Evolutionary conservation across 2,888 invertebrate species (phyloP).

Genomic region (Blastobasis adustella): DNA sequence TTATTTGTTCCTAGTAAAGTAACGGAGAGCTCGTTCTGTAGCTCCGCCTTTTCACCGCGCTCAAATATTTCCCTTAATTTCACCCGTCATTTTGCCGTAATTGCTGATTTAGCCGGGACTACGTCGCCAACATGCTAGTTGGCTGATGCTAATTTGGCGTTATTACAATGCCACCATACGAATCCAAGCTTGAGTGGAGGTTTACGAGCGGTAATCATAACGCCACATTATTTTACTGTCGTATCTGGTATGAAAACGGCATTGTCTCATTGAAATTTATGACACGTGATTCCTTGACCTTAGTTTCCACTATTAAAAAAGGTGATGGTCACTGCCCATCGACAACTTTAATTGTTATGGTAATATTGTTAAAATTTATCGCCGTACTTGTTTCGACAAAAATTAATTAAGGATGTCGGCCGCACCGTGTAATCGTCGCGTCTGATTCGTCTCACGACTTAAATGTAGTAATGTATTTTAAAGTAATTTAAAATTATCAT

Average conservation of each 20-base stretch:
- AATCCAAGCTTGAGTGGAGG: background rate
- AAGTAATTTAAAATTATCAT: too few relatives aligned
- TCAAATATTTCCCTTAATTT: too few relatives aligned
- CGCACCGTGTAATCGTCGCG: too few relatives aligned
- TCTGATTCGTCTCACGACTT: background rate
- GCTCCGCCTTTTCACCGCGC: too few relatives aligned
- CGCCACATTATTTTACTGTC: background rate
- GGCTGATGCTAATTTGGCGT: slow-evolving; percentile 2
- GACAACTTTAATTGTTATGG: slow-evolving; percentile 9
- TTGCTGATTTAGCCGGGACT: slow-evolving; percentile 1
- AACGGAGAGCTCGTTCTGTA: too few relatives aligned
- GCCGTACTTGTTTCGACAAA: slow-evolving; percentile 1
- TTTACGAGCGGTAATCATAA: background rate
- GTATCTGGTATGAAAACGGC: background rate
- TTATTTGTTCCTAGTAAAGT: too few relatives aligned
- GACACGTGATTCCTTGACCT: slow-evolving; percentile 4
- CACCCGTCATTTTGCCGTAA: slow-evolving; percentile 15
- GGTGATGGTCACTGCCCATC: slow-evolving; percentile 6
- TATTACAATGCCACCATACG: background rate
- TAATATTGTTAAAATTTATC: slow-evolving; percentile 5
- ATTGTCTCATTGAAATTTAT: slow-evolving; percentile 3
- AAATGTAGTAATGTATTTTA: background rate
- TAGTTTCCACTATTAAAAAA: background rate
- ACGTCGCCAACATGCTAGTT: slow-evolving; percentile 3
- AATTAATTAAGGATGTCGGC: background rate